Percentiles rank a stretch among this genome's conserved stretches.
phyloP scores from a whole-genome alignment of 2,113 vertebrate species.

The Oenanthe melanoleuca region DNA sequence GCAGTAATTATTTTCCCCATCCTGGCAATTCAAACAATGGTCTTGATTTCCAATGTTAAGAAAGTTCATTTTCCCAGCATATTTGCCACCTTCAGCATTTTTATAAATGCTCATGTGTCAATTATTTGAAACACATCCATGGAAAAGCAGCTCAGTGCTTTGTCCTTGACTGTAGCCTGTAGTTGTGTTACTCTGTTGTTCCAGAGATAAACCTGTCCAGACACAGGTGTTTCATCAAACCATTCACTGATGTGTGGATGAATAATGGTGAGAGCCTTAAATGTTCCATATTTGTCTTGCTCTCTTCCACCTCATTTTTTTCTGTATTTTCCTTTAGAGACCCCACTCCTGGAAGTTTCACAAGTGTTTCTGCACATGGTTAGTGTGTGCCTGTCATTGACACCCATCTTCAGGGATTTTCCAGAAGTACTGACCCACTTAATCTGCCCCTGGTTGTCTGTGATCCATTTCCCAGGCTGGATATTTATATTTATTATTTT shows the following conservation, averaged over 20 bases:
- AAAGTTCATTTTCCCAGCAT: background rate
- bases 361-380: background rate
- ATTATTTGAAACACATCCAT: background rate
- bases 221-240: background rate
- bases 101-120: background rate
- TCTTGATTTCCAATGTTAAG: background rate
- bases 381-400: background rate
- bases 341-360: background rate
- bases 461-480: background rate
- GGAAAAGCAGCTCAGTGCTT: background rate
- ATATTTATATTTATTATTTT: background rate
- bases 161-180: background rate
- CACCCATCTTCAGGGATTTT: background rate
- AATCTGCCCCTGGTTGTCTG: background rate
- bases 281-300: background rate
- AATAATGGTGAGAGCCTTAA: background rate
- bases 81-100: background rate
- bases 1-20: background rate
- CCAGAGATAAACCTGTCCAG: background rate
- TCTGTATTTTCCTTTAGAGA: background rate
- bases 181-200: background rate
- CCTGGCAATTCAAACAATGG: fast-evolving
- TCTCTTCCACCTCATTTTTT: background rate
- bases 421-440: background rate
- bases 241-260: background rate